A percentile compares a stretch with the other conserved stretches of the same genome.
phyloP scores from a whole-genome alignment of 1,140 invertebrate genomes.

The Lordiphosa stackelbergi region DNA sequence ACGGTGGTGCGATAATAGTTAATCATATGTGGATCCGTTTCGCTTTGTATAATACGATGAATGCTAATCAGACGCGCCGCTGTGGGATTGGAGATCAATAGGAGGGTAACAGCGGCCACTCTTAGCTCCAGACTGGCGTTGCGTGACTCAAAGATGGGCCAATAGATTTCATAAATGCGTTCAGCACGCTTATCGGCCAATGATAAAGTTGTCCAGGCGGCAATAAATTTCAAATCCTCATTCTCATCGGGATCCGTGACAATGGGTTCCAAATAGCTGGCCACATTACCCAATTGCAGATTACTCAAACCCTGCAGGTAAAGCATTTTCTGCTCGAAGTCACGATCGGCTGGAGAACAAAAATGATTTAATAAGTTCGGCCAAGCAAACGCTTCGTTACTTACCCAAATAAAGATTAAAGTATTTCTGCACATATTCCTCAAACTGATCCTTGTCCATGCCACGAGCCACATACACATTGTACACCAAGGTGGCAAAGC shows the following conservation, averaged over 20 bases:
- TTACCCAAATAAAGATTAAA: constrained; percentile 77
- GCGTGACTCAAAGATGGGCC: constrained; percentile 84
- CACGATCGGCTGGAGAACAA: constrained; percentile 79
- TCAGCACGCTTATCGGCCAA: constrained; percentile 79
- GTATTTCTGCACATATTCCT: constrained; percentile 84
- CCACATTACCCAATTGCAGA: constrained; percentile 80
- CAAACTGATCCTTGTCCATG: constrained; percentile 82
- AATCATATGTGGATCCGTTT: constrained; percentile 82
- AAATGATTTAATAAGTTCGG: constrained; percentile 6
- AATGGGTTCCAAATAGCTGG: constrained; percentile 81
- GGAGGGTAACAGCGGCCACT: constrained; percentile 81
- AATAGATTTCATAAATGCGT: constrained; percentile 81
- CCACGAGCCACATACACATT: constrained; percentile 80
- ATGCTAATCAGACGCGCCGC: constrained; percentile 82
- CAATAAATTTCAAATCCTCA: constrained; percentile 80
- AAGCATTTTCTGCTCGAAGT: constrained; percentile 83
- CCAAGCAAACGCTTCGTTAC: constrained; percentile 10
- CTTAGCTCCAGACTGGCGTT: constrained; percentile 83
- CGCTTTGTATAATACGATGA: constrained; percentile 83
- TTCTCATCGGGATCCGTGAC: constrained; percentile 78
- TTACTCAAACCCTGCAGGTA: constrained; percentile 84
- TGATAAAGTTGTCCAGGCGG: constrained; percentile 81
- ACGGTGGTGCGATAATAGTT: constrained; percentile 86
- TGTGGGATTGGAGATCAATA: constrained; percentile 81
- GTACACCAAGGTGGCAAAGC: constrained; percentile 84